Conservation (phyloP, 1,140 invertebrate species). For the Gryllus bimaculatus region DNA sequence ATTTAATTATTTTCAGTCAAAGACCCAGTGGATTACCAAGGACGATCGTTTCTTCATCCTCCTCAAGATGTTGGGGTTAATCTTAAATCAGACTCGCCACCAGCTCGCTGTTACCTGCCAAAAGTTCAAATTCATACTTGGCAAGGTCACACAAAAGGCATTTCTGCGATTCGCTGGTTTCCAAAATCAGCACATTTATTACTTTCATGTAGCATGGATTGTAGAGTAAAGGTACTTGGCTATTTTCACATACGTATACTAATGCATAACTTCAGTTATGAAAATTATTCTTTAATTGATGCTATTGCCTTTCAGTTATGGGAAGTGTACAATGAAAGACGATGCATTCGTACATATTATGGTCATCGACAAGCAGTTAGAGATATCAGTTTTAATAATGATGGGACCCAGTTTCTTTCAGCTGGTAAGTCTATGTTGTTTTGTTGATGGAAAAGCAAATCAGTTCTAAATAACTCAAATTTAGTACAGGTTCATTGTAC, state of each 20-base stretch:
- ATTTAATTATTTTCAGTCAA: constrained; percentile 59
- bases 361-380: constrained; percentile 95
- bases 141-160: constrained; percentile 95
- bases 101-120: constrained; percentile 93
- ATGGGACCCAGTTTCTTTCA: constrained; percentile 85
- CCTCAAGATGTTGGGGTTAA: constrained; percentile 95
- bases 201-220: constrained; percentile 94
- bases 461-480: no score
- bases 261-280: neutral
- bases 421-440: constrained; percentile 48
- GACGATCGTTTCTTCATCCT: constrained; percentile 84
- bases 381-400: constrained; percentile 94
- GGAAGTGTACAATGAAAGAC: constrained; percentile 94
- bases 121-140: constrained; percentile 95
- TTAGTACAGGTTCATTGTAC: no score
- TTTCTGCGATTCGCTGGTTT: constrained; percentile 92
- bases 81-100: constrained; percentile 80
- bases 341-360: constrained; percentile 91
- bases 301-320: constrained; percentile 59
- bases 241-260: neutral
- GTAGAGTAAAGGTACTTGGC: constrained; percentile 74
- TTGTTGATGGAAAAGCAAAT: no score
- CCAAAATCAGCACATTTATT: constrained; percentile 90
- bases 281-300: constrained; percentile 14
- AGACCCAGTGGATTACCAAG: constrained; percentile 92